Percentiles rank a stretch among this genome's conserved stretches.
Conservation (phyloP, 2,797 vertebrate species). For the Scleropages formosus region DNA sequence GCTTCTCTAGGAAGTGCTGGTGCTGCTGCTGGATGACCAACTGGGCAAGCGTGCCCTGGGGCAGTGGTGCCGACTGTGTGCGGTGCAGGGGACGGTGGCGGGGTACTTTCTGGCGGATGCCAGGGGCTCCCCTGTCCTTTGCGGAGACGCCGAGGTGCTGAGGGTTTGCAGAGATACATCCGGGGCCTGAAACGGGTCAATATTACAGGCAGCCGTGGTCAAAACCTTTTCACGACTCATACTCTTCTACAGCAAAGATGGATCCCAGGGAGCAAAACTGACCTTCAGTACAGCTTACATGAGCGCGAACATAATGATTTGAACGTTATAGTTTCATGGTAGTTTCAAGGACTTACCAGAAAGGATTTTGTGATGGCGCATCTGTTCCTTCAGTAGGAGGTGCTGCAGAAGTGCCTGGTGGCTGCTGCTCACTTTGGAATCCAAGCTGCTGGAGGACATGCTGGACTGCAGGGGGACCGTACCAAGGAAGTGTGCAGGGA, state of each 20-base stretch:
- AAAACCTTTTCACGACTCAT: neutral
- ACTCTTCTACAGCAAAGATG: neutral
- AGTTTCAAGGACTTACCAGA: constrained; percentile 70
- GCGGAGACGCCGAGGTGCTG: constrained; percentile 82
- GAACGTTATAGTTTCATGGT: too few species aligned
- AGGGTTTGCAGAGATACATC: constrained; percentile 80
- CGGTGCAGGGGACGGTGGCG: constrained; percentile 92
- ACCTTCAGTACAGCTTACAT: too few species aligned
- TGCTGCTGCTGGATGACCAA: constrained; percentile 98
- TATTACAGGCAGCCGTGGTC: neutral
- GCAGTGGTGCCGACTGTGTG: constrained; percentile 95
- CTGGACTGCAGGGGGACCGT: constrained; percentile 74
- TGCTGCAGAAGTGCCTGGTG: constrained; percentile 97
- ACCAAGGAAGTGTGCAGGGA: constrained; percentile 81
- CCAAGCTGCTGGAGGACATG: constrained; percentile 69
- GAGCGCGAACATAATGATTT: too few species aligned
- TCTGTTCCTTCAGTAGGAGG: constrained; percentile 93
- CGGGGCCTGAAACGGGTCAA: constrained; percentile 60
- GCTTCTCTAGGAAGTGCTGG: constrained; percentile 96
- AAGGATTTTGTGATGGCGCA: constrained; percentile 93
- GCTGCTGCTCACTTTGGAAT: constrained; percentile 90
- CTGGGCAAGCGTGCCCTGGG: constrained; percentile 93
- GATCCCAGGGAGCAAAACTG: neutral
- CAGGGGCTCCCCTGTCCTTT: constrained; percentile 80
- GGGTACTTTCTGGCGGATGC: constrained; percentile 85